Percentiles rank a stretch among this genome's conserved stretches.
Evolutionary conservation across 1,140 invertebrate genomes (phyloP).

Genomic region (Zaprionus inermis): DNA sequence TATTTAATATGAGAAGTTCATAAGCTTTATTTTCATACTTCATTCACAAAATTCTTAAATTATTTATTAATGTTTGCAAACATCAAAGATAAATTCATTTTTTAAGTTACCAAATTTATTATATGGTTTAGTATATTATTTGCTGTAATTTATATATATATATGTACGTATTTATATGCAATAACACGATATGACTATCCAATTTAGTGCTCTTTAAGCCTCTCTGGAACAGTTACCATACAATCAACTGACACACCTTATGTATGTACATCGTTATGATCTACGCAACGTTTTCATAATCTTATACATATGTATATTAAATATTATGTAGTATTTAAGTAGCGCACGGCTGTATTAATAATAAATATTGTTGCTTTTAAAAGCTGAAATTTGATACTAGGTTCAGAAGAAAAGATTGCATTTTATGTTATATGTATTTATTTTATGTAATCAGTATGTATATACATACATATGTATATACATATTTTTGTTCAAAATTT

Average conservation of each 20-base stretch:
- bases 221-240: background rate
- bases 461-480: conserved; percentile 18
- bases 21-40: conserved; percentile 65
- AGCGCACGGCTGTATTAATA: background rate
- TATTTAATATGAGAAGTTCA: conserved; percentile 17
- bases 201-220: background rate
- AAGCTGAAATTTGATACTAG: conserved; percentile 2
- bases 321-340: background rate
- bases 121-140: conserved; percentile 13
- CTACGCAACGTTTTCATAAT: background rate
- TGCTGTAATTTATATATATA: conserved; percentile 23
- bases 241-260: background rate
- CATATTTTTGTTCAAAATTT: conserved; percentile 20
- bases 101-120: conserved; percentile 27
- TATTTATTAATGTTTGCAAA: conserved; percentile 53
- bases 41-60: conserved; percentile 70
- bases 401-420: background rate
- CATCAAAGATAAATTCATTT: conserved; percentile 57
- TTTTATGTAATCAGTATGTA: conserved; percentile 1
- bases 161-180: conserved; percentile 17
- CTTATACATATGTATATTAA: conserved; percentile 3
- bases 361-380: conserved; percentile 8
- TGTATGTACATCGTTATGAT: conserved; percentile 2
- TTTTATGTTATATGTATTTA: background rate
- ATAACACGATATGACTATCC: conserved; percentile 6